These are phyloP conservation scores for Drosophila seguyi DNA, from an alignment of 1,140 invertebrate genomes.

Conservation along the genomic window DNA sequence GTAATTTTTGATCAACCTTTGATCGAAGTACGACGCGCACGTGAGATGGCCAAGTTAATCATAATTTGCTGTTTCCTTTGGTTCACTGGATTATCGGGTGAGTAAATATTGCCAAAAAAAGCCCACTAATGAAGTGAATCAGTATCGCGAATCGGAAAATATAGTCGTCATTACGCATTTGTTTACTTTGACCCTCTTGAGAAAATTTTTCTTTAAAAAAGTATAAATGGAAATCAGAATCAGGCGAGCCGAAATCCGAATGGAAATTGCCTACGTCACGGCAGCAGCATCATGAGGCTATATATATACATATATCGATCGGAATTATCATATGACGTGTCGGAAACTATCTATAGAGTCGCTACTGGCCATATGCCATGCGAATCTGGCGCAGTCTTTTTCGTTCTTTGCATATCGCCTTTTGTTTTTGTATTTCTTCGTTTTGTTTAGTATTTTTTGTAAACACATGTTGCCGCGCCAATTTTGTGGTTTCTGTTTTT, in stretches of 20 bases:
- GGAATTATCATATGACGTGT: slow-evolving; percentile 33
- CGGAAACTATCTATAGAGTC: slow-evolving; percentile 48
- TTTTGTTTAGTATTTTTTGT: slow-evolving; percentile 4
- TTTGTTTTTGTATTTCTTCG: slow-evolving; percentile 6
- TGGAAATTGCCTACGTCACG: slow-evolving; percentile 28
- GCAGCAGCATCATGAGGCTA: slow-evolving; percentile 32
- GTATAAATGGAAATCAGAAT: slow-evolving; percentile 3
- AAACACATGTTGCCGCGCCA: slow-evolving; percentile 46
- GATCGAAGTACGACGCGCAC: slow-evolving; percentile 1
- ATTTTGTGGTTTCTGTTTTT: slow-evolving; percentile 54
- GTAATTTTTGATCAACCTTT: slow-evolving; percentile 7
- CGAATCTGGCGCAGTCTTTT: slow-evolving; percentile 10
- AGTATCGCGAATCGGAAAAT: background rate
- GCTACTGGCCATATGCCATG: slow-evolving; percentile 37
- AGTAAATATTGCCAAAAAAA: slow-evolving; percentile 35
- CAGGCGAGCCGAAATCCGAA: background rate
- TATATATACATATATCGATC: slow-evolving; percentile 39
- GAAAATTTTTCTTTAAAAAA: slow-evolving; percentile 22
- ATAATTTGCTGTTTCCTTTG: background rate
- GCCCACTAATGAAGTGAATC: slow-evolving; percentile 30
- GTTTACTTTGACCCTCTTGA: slow-evolving; percentile 26
- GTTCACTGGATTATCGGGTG: slow-evolving; percentile 11
- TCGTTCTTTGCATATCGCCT: slow-evolving; percentile 5
- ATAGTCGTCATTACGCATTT: slow-evolving; percentile 3
- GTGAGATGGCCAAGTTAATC: slow-evolving; percentile 16